These are phyloP conservation scores for Osmoderma eremita DNA, from an alignment of 2,888 invertebrate genomes.

Conservation along the genomic window DNA sequence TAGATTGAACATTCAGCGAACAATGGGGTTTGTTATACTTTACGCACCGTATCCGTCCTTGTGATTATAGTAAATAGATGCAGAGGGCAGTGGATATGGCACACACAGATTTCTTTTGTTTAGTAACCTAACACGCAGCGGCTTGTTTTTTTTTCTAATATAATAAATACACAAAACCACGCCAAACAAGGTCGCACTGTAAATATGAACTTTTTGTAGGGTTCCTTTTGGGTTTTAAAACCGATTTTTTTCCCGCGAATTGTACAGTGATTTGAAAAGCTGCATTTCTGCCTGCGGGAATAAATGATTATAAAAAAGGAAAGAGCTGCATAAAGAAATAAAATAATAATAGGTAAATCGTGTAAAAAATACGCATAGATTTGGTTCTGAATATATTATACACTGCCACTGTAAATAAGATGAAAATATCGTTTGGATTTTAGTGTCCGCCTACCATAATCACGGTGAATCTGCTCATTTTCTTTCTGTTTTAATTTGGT, in stretches of 20 bases:
- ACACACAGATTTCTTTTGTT: too few relatives aligned
- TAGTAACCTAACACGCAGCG: too few relatives aligned
- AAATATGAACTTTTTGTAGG: neutral
- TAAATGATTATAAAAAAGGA: too few relatives aligned
- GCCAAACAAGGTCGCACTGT: too few relatives aligned
- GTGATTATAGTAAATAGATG: neutral
- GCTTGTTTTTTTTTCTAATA: too few relatives aligned
- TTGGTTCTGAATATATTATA: conserved; percentile 38
- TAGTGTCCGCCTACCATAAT: conserved; percentile 39
- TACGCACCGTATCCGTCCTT: conserved; percentile 23
- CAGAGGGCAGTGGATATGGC: too few relatives aligned
- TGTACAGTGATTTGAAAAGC: conserved; percentile 18
- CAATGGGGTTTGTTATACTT: conserved; percentile 1
- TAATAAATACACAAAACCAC: too few relatives aligned
- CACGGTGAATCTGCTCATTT: too few relatives aligned
- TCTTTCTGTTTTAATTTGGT: neutral
- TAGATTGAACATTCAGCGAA: neutral
- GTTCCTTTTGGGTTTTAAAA: conserved; percentile 9
- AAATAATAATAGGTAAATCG: too few relatives aligned
- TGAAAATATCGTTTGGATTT: conserved; percentile 44
- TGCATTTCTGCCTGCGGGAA: conserved; percentile 40
- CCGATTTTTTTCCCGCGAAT: neutral
- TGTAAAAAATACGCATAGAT: conserved; percentile 10
- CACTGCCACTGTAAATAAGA: conserved; percentile 44
- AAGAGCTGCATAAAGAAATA: neutral